A percentile compares a stretch with the other conserved stretches of the same genome.
phyloP scores from a whole-genome alignment of 1,140 invertebrate species.

The Mylabris phalerata region DNA sequence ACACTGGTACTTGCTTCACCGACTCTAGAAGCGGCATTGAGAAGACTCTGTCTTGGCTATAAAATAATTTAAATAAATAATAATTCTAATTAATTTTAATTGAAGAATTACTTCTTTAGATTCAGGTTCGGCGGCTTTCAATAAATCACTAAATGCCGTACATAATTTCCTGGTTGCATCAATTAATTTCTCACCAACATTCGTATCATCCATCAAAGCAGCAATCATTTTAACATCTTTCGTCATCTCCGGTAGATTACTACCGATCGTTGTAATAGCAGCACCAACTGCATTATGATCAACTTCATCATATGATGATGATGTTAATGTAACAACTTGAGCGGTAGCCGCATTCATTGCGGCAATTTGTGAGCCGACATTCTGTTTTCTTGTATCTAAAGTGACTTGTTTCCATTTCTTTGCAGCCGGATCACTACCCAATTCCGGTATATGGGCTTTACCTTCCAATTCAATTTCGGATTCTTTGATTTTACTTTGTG shows the following conservation, averaged over 20 bases:
- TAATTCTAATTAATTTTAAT: not conserved
- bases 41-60: constrained; percentile 75
- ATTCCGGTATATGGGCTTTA: constrained; percentile 66
- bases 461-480: constrained; percentile 76
- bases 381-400: constrained; percentile 93
- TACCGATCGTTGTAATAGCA: constrained; percentile 94
- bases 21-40: constrained; percentile 90
- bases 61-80: constrained; percentile 29
- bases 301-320: constrained; percentile 71
- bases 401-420: constrained; percentile 90
- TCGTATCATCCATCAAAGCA: constrained; percentile 79
- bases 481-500: constrained; percentile 76
- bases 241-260: constrained; percentile 93
- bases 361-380: constrained; percentile 91
- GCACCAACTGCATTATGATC: constrained; percentile 95
- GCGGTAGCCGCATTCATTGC: constrained; percentile 99
- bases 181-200: constrained; percentile 77
- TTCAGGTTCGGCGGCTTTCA: constrained; percentile 90
- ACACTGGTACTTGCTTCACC: constrained; percentile 94
- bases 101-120: constrained; percentile 60
- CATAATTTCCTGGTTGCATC: constrained; percentile 90
- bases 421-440: constrained; percentile 78
- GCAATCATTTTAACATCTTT: constrained; percentile 92
- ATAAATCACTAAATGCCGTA: constrained; percentile 87
- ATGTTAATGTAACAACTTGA: constrained; percentile 85